Percentiles rank a stretch among this genome's conserved stretches.
phyloP scores from a whole-genome alignment of 2,888 invertebrate species.

The Sarcophaga rosellei region DNA sequence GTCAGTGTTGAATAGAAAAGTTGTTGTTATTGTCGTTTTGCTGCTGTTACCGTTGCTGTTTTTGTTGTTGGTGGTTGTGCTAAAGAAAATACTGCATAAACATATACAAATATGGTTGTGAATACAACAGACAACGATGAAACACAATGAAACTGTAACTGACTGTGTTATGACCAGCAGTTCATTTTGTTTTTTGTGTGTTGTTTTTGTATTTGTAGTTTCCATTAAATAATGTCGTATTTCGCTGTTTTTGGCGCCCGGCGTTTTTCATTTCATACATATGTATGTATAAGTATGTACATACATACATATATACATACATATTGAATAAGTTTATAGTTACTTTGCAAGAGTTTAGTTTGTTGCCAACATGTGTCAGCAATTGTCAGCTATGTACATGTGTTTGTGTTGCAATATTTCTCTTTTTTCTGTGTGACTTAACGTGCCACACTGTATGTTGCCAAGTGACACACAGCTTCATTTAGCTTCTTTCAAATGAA shows the following conservation, averaged over 20 bases:
- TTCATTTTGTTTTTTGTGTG: conserved; percentile 28
- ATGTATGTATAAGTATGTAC: conserved; percentile 37
- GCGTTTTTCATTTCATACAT: conserved; percentile 48
- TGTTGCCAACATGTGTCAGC: conserved; percentile 60
- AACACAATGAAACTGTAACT: neutral
- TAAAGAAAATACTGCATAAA: neutral
- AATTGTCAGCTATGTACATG: conserved; percentile 47
- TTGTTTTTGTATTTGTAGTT: neutral
- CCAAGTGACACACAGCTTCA: conserved; percentile 60
- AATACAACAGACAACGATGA: neutral
- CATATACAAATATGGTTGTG: neutral
- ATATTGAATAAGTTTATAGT: neutral
- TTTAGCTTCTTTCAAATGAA: conserved; percentile 47
- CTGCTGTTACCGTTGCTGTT: conserved; percentile 16
- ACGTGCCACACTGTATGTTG: conserved; percentile 45
- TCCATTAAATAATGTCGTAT: neutral
- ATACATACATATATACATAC: conserved; percentile 18
- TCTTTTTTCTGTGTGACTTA: neutral
- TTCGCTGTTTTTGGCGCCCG: conserved; percentile 56
- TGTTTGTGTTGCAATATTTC: conserved; percentile 21
- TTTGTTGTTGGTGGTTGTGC: neutral
- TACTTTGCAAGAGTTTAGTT: neutral
- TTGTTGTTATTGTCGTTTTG: conserved; percentile 32
- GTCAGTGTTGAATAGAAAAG: conserved; percentile 26
- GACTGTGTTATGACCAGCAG: conserved; percentile 45